A percentile compares a stretch with the other conserved stretches of the same genome.
These are phyloP conservation scores for Amphiduros pacificus DNA, from an alignment of 2,888 invertebrate genomes.

Conservation along the genomic window DNA sequence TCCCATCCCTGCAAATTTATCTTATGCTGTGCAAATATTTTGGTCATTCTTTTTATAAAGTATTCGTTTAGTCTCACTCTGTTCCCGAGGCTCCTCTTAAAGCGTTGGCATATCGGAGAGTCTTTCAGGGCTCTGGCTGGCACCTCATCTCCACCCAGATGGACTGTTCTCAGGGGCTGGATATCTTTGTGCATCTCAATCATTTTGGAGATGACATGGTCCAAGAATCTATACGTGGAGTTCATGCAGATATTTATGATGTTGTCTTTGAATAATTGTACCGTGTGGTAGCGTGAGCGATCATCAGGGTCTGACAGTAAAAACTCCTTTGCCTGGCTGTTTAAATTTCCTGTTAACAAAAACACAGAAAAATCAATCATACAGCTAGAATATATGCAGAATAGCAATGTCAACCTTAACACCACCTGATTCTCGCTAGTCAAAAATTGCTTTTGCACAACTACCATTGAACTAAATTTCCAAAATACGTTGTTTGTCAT, in stretches of 20 bases:
- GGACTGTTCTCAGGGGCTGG: slow-evolving; percentile 41
- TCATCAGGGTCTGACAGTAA: slow-evolving; percentile 10
- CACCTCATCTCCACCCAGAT: slow-evolving; percentile 56
- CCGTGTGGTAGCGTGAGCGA: slow-evolving; percentile 33
- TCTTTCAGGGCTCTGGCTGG: slow-evolving; percentile 45
- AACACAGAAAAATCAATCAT: too few relatives aligned
- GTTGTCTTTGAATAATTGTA: slow-evolving; percentile 52
- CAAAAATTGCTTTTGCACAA: too few relatives aligned
- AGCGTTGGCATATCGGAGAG: slow-evolving; percentile 37
- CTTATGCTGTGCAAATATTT: neutral
- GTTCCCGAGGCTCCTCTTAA: neutral
- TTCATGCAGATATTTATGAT: slow-evolving; percentile 53
- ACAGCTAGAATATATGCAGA: too few relatives aligned
- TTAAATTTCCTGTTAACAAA: too few relatives aligned
- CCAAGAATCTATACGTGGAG: slow-evolving; percentile 47
- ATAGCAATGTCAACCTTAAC: too few relatives aligned
- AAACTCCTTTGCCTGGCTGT: slow-evolving; percentile 12
- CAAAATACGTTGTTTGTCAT: too few relatives aligned
- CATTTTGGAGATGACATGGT: slow-evolving; percentile 35
- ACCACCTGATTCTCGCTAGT: too few relatives aligned
- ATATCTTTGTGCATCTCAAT: slow-evolving; percentile 37
- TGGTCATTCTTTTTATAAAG: neutral
- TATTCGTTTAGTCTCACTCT: neutral
- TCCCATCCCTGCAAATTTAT: slow-evolving; percentile 18
- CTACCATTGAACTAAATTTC: too few relatives aligned